Evolutionary conservation across 23 tunicate species (phyloP), one percentile per base, ranked within the genome.

Genomic region (Oikopleura vanhoeffeni): DNA sequence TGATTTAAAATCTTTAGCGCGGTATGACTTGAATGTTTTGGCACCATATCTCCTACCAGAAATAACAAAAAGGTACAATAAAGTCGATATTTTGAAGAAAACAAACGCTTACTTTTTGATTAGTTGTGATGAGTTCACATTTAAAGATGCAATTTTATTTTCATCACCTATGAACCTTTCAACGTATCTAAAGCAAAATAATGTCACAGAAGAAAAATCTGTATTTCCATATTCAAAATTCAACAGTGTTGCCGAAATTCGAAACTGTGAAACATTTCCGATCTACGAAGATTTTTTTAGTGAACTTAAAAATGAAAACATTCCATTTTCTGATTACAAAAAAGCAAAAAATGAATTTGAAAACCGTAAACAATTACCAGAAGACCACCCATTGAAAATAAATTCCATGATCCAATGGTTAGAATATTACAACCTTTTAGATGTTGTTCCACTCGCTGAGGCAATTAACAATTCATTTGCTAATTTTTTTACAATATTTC

Each of bases 71-170:
- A 49, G 18, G 60, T 49, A 49, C 18, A 49, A 49, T 8, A 49
- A 49, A 49, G 8, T 49, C 18, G 60, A 8, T 49, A 8, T 8
- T 49, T 8, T 49, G 18, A 49, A 49, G 18, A 49, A 49, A 18
- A 18, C 18, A 49, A 49, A 8, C 60, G 18, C 8, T 8, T 49
- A 49, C 18, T 49, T 49, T 18, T 8, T 18, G 8, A 49, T 49
- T 49, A 8, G 18, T 18, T 8, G 18, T 18, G 18, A 8, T 49
- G 8, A 8, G 8, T 49, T 8, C 18, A 8, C 8, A 18, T 71
- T 71, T 71, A 71, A 71, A 71, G 79, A 71, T 71, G 79, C 79
- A 18, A 2, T 18, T 2, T 30, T 71, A 71, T 71, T 71, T 71
- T 8, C 18, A 8, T 49, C 60, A 8, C 60, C 60, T 18, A 71